Base-by-base conservation (phyloP, 2,888 invertebrate species). In the Actias luna region DNA sequence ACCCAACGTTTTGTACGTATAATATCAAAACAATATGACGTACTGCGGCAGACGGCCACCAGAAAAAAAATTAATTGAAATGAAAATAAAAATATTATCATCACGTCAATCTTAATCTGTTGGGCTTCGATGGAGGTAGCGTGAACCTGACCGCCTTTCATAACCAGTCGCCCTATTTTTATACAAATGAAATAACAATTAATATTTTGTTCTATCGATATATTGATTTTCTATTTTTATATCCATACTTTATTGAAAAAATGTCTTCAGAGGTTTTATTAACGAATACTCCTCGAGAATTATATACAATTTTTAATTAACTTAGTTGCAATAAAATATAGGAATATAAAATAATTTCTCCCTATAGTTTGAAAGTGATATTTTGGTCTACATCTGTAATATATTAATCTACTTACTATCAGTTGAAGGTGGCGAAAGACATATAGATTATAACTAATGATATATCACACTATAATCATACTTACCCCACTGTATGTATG, bases 41-140 rank as follows among this genome's bases (percentile, higher is more conserved):
- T 50, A 14, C 14, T 50, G 46, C 12, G 22, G 46, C 12, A 8
- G 12, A 25, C 29, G 29, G 29, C 29, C 14, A 29, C n/a, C 55
- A 29, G 55, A 1, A 55, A 55, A 55, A n/a, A 16, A 52, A 14
- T 3, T 18, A 61, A 39, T 36, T 61, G 25, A 27, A 61, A 42
- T 62, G 31, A 33, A 61, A 63, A 67, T 68, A 62, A 75, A 72
- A 70, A 70, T 74, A 74, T 77, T 75, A 74, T 70, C 69, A 69
- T 66, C 65, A 65, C 69, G 75, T 74, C 78, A 57, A 64, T 78
- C 76, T 75, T 73, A 68, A 73, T 77, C 75, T 72, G 65, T 62
- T 67, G 63, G 65, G 68, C 68, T 67, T 64, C 67, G 65, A 22
- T 65, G 66, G 67, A 61, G 63, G 57, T 66, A 63, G 65, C 64